Conservation (phyloP, 1,140 invertebrate species). For the Periplaneta americana region DNA sequence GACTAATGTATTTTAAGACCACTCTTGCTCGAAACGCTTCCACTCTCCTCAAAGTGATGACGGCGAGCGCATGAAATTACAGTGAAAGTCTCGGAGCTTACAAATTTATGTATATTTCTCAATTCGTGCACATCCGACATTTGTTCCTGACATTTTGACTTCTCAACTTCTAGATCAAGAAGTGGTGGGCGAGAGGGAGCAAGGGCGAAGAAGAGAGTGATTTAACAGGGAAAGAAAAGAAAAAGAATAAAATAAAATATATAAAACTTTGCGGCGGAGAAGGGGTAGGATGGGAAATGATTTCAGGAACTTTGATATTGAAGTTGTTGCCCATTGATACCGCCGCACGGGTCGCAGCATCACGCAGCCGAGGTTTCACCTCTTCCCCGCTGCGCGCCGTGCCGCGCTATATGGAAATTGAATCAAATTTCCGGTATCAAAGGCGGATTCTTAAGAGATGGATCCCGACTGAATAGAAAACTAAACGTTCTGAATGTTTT, state of each 20-base stretch:
- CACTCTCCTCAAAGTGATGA: no score
- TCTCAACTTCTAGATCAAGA: background rate
- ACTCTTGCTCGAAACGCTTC: no score
- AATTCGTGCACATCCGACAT: background rate
- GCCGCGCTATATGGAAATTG: background rate
- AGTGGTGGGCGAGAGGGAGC: background rate
- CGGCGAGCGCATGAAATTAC: background rate
- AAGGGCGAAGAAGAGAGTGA: background rate
- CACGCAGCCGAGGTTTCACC: background rate
- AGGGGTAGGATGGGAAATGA: background rate
- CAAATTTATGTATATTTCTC: background rate
- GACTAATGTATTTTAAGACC: no score
- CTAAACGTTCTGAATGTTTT: background rate
- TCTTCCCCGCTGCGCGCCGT: background rate
- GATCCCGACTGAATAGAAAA: background rate
- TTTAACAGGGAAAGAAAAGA: background rate
- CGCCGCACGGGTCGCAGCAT: background rate
- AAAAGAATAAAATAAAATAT: background rate
- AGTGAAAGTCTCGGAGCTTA: background rate
- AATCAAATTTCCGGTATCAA: background rate
- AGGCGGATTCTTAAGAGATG: background rate
- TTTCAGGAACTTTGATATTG: background rate
- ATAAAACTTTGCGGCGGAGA: background rate
- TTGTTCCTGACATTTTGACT: background rate
- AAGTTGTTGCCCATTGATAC: background rate